Conservation (phyloP, 1,140 invertebrate genomes). For the Drosophila arawakana region DNA sequence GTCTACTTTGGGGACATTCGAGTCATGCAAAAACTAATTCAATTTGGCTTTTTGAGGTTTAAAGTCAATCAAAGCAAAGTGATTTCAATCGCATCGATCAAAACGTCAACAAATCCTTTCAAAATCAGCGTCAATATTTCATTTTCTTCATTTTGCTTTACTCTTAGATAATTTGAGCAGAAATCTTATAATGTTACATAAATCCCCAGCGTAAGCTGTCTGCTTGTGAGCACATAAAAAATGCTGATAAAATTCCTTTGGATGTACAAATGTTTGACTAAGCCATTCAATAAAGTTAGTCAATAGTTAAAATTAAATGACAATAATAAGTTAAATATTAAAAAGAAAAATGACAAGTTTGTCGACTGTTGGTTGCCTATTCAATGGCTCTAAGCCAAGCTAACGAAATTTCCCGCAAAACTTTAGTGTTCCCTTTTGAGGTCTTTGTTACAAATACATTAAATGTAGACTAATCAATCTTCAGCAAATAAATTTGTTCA, state of each 20-base stretch:
- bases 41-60: constrained; percentile 41
- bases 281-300: no score
- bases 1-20: not conserved
- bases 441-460: no score
- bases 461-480: no score
- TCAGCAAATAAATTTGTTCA: no score
- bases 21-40: constrained; percentile 30
- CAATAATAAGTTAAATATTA: no score
- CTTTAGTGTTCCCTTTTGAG: no score
- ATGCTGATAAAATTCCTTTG: not conserved
- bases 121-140: constrained; percentile 10
- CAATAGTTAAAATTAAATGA: no score
- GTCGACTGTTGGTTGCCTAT: no score
- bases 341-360: no score
- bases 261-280: not conserved
- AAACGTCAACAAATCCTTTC: constrained; percentile 8
- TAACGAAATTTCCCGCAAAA: no score
- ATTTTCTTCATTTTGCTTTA: no score
- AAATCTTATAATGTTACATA: not conserved
- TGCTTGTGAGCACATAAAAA: not conserved
- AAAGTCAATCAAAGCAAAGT: constrained; percentile 46
- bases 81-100: constrained; percentile 40
- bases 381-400: no score
- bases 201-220: not conserved
- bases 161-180: not conserved